Evolutionary conservation across 1,140 invertebrate species (phyloP), one percentile per base, ranked within the genome.

Genomic region (Pomacea maculata): DNA sequence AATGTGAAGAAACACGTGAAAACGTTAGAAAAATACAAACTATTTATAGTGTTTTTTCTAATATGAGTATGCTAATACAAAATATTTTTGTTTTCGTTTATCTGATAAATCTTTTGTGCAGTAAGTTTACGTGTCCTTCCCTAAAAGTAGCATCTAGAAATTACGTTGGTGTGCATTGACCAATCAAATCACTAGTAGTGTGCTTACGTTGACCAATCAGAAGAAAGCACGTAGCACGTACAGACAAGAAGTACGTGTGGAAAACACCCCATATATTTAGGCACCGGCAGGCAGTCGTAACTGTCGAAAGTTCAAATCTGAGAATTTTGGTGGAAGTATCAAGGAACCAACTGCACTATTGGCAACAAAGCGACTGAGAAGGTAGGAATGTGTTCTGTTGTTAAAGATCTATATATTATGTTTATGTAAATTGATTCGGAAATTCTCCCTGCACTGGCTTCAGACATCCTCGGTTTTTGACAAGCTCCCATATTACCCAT

Each of bases 121-220:
- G 74, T 76, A 65, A 78, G 52, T 75, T 7, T 80, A 83, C 82
- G 82, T 83, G 82, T 83, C 82, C 10, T 67, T 77, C 74, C 64
- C 25, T 61, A 78, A 61, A 73, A 45, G 29, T 71, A 54, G 70
- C 79, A 80, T 74, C 74, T 29, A n/a, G 57, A 63, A 25, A 29
- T 12, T 57, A 8, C 17, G 55, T 45, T 79, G 52, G 61, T 63
- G 25, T 55, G 72, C 55, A 19, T 65, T 55, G 79, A 63, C 82
- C 82, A 83, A 83, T 83, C n/a, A 78, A 29, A 21, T 34, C 21
- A 10, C 54, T 71, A 63, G 57, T 61, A 74, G 70, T 81, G 17
- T 68, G 76, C 67, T 75, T 65, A 78, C 73, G 68, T n/a, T 61
- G 75, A 78, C 83, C 83, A 84, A 84, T 84, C 83, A 78, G 14